These are phyloP conservation scores for Sialia sialis DNA, from an alignment of 2,113 vertebrate species.

Conservation along the genomic window DNA sequence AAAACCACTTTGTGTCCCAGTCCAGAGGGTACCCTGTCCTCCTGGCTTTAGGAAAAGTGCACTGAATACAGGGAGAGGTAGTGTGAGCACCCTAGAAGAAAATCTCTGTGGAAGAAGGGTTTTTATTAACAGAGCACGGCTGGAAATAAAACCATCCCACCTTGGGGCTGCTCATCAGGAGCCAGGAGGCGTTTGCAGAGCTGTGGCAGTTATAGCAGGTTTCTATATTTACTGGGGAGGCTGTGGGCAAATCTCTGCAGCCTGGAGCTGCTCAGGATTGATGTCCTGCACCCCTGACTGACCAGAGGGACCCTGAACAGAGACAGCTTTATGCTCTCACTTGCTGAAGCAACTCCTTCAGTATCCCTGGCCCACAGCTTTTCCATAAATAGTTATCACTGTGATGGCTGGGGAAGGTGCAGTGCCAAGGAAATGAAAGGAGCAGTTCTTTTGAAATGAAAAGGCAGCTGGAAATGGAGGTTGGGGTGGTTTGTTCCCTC, in stretches of 20 bases:
- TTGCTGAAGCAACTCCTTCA: not conserved
- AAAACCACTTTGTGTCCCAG: not conserved
- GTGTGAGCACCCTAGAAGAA: not conserved
- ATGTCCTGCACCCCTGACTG: not conserved
- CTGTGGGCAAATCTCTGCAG: not conserved
- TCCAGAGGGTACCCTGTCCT: not conserved
- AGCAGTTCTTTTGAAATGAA: not conserved
- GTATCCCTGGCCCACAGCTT: not conserved
- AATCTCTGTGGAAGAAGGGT: not conserved
- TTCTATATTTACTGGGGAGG: not conserved
- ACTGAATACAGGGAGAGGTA: not conserved
- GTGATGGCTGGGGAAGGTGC: not conserved
- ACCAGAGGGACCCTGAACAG: not conserved
- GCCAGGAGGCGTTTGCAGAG: not conserved
- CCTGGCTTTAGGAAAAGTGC: not conserved
- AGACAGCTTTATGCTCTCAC: not conserved
- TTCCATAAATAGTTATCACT: slow-evolving; percentile 26
- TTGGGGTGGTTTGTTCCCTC: not conserved
- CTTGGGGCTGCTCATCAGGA: not conserved
- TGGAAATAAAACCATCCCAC: not conserved
- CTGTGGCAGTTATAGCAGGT: not conserved
- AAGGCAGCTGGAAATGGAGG: not conserved
- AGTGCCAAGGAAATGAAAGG: slow-evolving; percentile 23
- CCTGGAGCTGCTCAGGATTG: not conserved
- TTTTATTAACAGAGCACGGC: not conserved